A percentile compares a stretch with the other conserved stretches of the same genome.
Conservation (phyloP, 2,888 invertebrate species). For the Xiphydria camelus region DNA sequence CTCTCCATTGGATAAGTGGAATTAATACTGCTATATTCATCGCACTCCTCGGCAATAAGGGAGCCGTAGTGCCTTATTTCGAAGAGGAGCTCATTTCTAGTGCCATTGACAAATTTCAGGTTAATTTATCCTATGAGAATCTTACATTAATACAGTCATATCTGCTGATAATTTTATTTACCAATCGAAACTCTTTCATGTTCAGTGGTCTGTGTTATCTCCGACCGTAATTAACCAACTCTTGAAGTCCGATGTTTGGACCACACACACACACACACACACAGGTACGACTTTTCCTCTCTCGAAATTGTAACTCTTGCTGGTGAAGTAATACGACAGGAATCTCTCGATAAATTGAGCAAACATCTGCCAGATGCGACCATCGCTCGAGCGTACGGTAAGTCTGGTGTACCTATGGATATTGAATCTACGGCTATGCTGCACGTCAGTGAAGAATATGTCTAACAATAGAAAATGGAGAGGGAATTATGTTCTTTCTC, state of each 20-base stretch:
- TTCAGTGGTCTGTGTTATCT: constrained; percentile 26
- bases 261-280: no score
- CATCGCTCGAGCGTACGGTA: constrained; percentile 32
- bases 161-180: neutral
- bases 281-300: constrained; percentile 29
- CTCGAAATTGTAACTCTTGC: constrained; percentile 20
- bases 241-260: constrained; percentile 13
- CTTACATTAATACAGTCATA: no score
- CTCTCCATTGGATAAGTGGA: constrained; percentile 45
- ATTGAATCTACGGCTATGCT: no score
- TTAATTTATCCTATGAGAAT: constrained; percentile 11
- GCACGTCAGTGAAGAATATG: no score
- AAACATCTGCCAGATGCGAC: constrained; percentile 16
- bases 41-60: constrained; percentile 13
- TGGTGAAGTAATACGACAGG: constrained; percentile 26
- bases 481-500: no score
- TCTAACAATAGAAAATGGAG: no score
- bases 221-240: constrained; percentile 32
- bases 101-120: constrained; percentile 45
- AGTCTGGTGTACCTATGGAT: no score
- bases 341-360: constrained; percentile 19
- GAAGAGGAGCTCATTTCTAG: constrained; percentile 32
- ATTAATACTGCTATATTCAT: constrained; percentile 23
- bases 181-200: constrained; percentile 15
- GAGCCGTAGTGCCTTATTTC: no score